Evolutionary conservation across 2,113 vertebrate genomes (phyloP).

Genomic region (Mixornis gularis): DNA sequence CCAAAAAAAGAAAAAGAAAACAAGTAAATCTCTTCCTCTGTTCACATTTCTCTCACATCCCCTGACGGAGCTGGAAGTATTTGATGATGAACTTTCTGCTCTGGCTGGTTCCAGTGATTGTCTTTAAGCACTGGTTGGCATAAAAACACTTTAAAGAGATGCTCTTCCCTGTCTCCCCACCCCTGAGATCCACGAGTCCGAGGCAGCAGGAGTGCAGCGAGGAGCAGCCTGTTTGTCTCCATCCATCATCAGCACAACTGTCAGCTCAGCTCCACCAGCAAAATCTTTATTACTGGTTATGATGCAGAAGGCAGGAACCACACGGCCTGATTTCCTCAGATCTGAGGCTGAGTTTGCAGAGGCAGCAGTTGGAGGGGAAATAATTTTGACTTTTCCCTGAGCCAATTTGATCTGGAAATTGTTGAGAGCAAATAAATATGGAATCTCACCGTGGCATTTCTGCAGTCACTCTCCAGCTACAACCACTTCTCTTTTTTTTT

Average conservation of each 20-base stretch:
- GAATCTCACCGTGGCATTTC: conserved; percentile 43
- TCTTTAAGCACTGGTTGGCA: neutral
- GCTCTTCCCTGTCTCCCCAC: neutral
- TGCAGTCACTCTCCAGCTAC: conserved; percentile 1
- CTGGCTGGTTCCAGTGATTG: neutral
- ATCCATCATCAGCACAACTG: conserved; percentile 40
- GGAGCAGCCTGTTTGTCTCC: neutral
- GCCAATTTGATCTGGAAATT: conserved; percentile 53
- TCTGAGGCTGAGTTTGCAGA: conserved; percentile 9
- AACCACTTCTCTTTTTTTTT: neutral
- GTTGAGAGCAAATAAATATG: conserved; percentile 34
- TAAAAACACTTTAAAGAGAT: neutral
- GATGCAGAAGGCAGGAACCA: conserved; percentile 40
- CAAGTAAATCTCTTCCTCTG: neutral
- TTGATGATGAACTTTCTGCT: neutral
- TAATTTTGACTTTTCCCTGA: conserved; percentile 36
- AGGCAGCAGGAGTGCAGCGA: neutral
- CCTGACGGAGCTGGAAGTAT: neutral
- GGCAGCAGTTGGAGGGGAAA: conserved; percentile 4
- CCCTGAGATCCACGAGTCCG: neutral
- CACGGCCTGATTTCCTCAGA: conserved; percentile 21
- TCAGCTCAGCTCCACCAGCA: conserved; percentile 37
- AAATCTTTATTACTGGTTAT: conserved; percentile 29
- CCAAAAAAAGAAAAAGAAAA: neutral
- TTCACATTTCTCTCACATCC: neutral